Base-by-base conservation (phyloP, 2,113 vertebrate species). In the Thunnus maccoyii region DNA sequence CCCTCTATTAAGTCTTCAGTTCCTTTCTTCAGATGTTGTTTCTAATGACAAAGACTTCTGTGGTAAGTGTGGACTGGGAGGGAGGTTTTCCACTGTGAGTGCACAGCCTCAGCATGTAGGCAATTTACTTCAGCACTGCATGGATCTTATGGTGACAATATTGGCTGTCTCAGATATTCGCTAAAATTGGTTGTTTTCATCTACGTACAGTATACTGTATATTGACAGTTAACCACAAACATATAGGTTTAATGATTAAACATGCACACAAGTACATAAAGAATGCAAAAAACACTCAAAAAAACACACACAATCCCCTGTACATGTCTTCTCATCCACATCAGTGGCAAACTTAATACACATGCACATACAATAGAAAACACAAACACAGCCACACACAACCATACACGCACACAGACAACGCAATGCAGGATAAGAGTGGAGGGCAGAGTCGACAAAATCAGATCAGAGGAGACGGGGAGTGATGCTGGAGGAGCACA, bases 381-480 rank as follows among this genome's bases (percentile, higher is more conserved):
- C 11, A 22, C 16, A 75, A 46, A 70, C 30, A 52, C 25, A 47
- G 25, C 18, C 61, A 73, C 51, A 47, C 25, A 32, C n/a, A 22
- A 22, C 22, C 22, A 22, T 22, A 20, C 14, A 20, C 44, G 60
- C 27, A 30, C 27, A 20, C 14, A 20, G 44, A 64, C 52, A 46
- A 81, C 30, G 60, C 58, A 81, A 54, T 46, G 3, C 6, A 46
- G 30, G 25, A 82, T 50, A 20, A 71, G 25, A 65, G 41, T 32
- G 20, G 16, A 72, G 44, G 72, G 56, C 18, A 62, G 50, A 57
- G 47, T 65, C 3, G 1, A 85, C 74, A 60, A 52, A 83, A 76
- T 84, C 54, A 72, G 71, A 76, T 85, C 84, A 79, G 80, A 75
- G 10, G 14, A 50, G 44, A 60, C 32, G 22, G 44, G 36, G 30